Evolutionary conservation across 23 tunicate species (phyloP), one percentile per base, ranked within the genome.

Genomic region (Styela plicata): DNA sequence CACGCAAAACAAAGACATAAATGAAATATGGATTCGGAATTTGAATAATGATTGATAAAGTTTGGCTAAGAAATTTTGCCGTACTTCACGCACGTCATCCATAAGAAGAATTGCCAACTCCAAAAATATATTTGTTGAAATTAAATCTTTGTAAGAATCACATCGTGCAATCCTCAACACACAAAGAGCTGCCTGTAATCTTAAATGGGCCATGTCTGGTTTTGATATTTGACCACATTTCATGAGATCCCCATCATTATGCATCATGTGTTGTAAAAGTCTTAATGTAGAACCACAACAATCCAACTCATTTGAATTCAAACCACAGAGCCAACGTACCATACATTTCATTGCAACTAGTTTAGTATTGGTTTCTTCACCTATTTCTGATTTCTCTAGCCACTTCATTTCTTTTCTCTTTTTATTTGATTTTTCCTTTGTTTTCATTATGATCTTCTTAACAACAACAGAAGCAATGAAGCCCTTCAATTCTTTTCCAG

Each of bases 191-290:
- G 98, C 98, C 69, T 93, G 89, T 20, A 93, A 80, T 33, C 93
- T 57, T 7, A 93, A 73, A 76, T 93, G 98, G n/a, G 90, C 74
- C 98, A 88, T 88, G 22, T 93, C 98, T 0, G 85, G 82, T 89
- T 88, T 83, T 2, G 93, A 71, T 23, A 93, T 88, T 26, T 13
- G 23, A 5, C 89, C 98, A 65, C 87, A 84, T 63, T 88, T 93
- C 98, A 93, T 88, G 1, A 93, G 77, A 80, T 93, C 98, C 19
- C 98, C 98, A 44, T 93, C 89, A 73, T 93, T 93, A 73, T 93
- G 98, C 70, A 93, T 78, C 85, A 88, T 88, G 76, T 93, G 98
- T 63, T 93, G 93, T 21, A 93, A 68, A 1, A 93, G 65, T 37
- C 93, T 85, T 65, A 93, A 74, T 1, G 98, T 85, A 23, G 89